Percentiles rank a stretch among this genome's conserved stretches.
Conservation (phyloP, 2,113 vertebrate species). For the Ondatra zibethicus region DNA sequence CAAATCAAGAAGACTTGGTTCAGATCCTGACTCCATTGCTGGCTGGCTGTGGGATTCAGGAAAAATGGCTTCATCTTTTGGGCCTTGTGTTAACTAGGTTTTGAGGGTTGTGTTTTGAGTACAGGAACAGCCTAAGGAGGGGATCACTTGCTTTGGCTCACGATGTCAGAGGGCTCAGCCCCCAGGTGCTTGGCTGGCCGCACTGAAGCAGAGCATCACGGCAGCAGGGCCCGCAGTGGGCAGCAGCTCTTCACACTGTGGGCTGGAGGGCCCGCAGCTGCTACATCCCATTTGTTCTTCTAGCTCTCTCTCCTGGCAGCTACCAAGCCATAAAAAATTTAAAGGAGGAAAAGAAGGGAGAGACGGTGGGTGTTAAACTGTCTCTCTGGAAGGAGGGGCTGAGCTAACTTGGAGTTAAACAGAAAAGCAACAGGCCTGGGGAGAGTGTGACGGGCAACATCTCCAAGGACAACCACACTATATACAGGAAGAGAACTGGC, state of each 20-base stretch:
- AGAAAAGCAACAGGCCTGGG: background rate
- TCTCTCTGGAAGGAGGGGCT: background rate
- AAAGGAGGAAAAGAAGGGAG: background rate
- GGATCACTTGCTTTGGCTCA: background rate
- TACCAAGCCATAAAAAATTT: background rate
- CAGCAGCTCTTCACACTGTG: background rate
- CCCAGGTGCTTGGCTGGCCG: no score
- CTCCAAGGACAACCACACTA: background rate
- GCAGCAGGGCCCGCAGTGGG: fast-evolving
- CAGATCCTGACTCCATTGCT: background rate
- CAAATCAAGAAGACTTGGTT: background rate
- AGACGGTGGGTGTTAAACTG: no score
- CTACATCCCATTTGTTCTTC: background rate
- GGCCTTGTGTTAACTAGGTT: background rate
- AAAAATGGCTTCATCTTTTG: background rate
- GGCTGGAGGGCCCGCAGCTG: background rate
- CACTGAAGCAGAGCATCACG: fast-evolving
- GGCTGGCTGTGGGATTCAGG: background rate
- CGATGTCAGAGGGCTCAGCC: background rate
- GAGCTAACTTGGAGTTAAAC: background rate
- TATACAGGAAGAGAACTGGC: background rate
- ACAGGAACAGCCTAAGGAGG: background rate
- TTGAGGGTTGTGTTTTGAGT: no score
- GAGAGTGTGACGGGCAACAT: fast-evolving
- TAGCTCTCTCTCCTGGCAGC: background rate